Evolutionary conservation across 1,140 invertebrate genomes (phyloP), one percentile per base, ranked within the genome.

Genomic region (Ostrea edulis): DNA sequence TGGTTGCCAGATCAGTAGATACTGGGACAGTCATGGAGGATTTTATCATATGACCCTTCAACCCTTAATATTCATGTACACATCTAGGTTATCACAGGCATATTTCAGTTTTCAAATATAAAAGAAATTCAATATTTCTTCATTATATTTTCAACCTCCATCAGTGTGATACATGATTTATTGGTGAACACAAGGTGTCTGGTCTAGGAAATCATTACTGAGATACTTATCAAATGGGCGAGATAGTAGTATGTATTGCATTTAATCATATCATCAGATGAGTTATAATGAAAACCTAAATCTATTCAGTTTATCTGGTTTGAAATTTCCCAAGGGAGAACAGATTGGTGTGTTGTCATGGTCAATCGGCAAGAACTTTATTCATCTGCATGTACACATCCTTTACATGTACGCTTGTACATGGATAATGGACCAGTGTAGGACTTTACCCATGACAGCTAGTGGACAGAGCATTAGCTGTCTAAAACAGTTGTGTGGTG

Each of bases 181-280:
- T 77, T 29, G 68, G 35, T 77, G 68, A 29, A 14, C 68, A 77
- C 5, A 25, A 25, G 68, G 22, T 12, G 35, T 77, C 68, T 77
- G 29, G 68, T 77, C 35, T 77, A 9, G 25, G 29, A 77, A 77
- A 77, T 77, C 68, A 25, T 29, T 77, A 77, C 35, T 77, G 68
- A 77, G 29, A 22, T 77, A 77, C 68, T 77, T 77, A 77, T 77
- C 68, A 77, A 77, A 77, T 77, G 22, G 22, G 29, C 8, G 4
- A 77, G 68, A 77, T 77, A 77, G 68, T 77, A 71, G 14, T 77
- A 25, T 77, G 68, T 77, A 77, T 77, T 77, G 9, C 25, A 35
- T 29, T 25, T 25, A 29, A 14, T 17, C 68, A 12, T 77, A 77
- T 77, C 68, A 77, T 35, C 68, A 77, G 58, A 35, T 77, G 68